Percentiles rank a stretch among this genome's conserved stretches.
Conservation (phyloP, 2,113 vertebrate genomes). For the Symphodus melops region DNA sequence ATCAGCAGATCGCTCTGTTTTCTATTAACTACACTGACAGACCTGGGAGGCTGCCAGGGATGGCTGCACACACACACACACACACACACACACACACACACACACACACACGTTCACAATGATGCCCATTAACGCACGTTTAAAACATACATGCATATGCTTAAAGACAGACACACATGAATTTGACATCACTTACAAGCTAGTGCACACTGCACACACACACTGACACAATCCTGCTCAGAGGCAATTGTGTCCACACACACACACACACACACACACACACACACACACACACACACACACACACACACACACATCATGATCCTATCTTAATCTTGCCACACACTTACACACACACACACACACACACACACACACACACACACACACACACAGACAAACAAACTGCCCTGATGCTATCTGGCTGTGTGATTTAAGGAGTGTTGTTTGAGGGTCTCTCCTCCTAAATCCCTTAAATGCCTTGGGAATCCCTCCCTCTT, state of each 20-base stretch:
- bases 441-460: constrained; percentile 77
- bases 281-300: constrained; percentile 59
- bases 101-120: constrained; percentile 7
- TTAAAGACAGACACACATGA: constrained; percentile 8
- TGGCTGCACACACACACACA: constrained; percentile 44
- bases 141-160: constrained; percentile 11
- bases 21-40: constrained; percentile 75
- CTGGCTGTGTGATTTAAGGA: constrained; percentile 73
- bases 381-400: constrained; percentile 48
- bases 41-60: constrained; percentile 64
- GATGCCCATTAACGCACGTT: constrained; percentile 26
- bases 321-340: constrained; percentile 67
- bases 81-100: constrained; percentile 15
- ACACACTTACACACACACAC: constrained; percentile 47
- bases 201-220: constrained; percentile 1
- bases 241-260: constrained; percentile 45
- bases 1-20: constrained; percentile 79
- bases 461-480: constrained; percentile 78
- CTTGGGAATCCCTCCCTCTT: constrained; percentile 68
- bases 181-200: constrained; percentile 11
- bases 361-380: constrained; percentile 57
- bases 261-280: constrained; percentile 55
- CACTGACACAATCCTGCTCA: constrained; percentile 4
- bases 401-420: constrained; percentile 73
- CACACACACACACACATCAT: constrained; percentile 50